Evolutionary conservation across 1,140 invertebrate species (phyloP).

Genomic region (Telenomus remus): DNA sequence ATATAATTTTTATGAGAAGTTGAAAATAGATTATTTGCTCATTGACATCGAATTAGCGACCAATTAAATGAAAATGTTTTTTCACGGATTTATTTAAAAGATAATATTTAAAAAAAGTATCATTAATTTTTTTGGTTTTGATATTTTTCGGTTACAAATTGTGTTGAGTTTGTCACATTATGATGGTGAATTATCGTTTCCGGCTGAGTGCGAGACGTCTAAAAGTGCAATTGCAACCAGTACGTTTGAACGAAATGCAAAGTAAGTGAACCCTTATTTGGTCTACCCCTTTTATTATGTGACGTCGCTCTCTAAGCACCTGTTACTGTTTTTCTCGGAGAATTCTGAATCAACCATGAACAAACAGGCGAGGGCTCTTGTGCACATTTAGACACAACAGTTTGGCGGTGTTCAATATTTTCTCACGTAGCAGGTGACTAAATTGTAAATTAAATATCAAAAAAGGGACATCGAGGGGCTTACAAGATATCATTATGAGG

Average conservation of each 20-base stretch:
- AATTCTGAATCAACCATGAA: conserved; percentile 21
- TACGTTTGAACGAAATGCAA: conserved; percentile 1
- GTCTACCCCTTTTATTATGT: conserved; percentile 24
- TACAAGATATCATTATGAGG: conserved; percentile 53
- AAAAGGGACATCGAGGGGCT: conserved; percentile 43
- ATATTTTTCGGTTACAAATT: no score
- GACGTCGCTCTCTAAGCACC: conserved; percentile 29
- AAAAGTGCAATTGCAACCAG: not conserved
- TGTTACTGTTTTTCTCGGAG: conserved; percentile 20
- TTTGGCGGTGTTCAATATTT: conserved; percentile 17
- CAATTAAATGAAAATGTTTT: no score
- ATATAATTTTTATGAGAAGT: no score
- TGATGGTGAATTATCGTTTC: not conserved
- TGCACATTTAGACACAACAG: conserved; percentile 1
- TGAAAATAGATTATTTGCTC: no score
- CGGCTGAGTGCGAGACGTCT: conserved; percentile 8
- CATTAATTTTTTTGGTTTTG: no score
- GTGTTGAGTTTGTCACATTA: no score
- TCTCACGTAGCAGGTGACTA: conserved; percentile 45
- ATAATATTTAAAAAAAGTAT: no score
- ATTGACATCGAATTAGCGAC: no score
- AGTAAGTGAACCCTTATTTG: conserved; percentile 11
- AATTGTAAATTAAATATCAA: conserved; percentile 54
- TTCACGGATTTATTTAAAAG: no score
- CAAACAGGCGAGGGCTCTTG: conserved; percentile 14